A percentile compares a stretch with the other conserved stretches of the same genome.
phyloP scores from a whole-genome alignment of 2,113 vertebrate species.

The Actenoides hombroni region DNA sequence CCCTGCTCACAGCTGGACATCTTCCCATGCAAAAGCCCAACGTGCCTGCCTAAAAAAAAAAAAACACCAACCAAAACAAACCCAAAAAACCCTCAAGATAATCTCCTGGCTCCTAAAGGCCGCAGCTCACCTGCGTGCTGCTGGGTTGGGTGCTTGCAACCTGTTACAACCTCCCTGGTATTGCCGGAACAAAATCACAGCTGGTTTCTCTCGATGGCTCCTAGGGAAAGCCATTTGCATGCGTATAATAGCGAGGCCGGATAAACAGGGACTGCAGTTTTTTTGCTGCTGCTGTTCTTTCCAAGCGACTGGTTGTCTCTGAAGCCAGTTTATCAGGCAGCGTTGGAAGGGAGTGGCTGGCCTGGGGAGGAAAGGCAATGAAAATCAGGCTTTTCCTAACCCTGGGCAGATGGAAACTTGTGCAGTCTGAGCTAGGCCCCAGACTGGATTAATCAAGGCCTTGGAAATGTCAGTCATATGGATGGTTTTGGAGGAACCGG shows the following conservation, averaged over 20 bases:
- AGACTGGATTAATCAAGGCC: constrained; percentile 19
- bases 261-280: constrained; percentile 23
- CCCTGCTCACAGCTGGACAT: neutral
- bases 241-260: neutral
- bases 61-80: neutral
- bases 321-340: constrained; percentile 65
- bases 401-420: constrained; percentile 41
- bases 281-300: neutral
- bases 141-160: neutral
- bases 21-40: neutral
- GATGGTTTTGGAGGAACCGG: neutral
- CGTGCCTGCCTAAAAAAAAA: neutral
- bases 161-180: neutral
- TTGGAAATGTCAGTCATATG: neutral
- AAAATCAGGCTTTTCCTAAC: constrained; percentile 49
- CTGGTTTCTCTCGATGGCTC: neutral
- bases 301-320: constrained; percentile 23
- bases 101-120: neutral
- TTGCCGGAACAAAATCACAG: constrained; percentile 4
- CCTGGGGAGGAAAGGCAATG: constrained; percentile 19
- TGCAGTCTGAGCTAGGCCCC: neutral
- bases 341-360: constrained; percentile 51
- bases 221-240: constrained; percentile 11
- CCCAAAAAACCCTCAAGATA: neutral
- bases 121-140: neutral